Evolutionary conservation across 2,113 vertebrate genomes (phyloP).

Genomic region (Chlorodrepanis virens): DNA sequence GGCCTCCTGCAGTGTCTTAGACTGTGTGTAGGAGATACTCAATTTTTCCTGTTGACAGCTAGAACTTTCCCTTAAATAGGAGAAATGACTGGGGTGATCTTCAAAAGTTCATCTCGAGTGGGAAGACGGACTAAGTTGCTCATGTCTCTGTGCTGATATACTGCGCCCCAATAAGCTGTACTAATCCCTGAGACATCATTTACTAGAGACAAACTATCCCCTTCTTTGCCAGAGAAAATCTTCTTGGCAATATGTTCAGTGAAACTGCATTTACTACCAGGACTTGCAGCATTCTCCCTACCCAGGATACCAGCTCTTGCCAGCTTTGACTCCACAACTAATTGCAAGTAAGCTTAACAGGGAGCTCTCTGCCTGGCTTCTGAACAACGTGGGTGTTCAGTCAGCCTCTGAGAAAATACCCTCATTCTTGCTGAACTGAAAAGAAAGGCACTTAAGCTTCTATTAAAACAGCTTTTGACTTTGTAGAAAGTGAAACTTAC

Average conservation of each 20-base stretch:
- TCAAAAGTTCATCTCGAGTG: background rate
- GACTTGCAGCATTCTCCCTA: background rate
- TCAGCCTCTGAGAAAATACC: background rate
- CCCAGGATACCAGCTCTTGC: background rate
- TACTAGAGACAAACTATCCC: background rate
- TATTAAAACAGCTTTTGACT: background rate
- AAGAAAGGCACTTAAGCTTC: background rate
- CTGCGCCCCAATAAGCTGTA: background rate
- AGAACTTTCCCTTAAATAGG: background rate
- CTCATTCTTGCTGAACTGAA: background rate
- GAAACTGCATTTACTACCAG: background rate
- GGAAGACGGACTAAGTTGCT: background rate
- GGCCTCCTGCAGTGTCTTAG: background rate
- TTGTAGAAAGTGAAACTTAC: slow-evolving; percentile 55
- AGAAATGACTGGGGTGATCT: background rate
- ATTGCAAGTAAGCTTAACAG: background rate
- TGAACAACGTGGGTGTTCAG: background rate
- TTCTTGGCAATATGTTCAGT: background rate
- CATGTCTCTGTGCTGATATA: accelerated
- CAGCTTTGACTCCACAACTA: background rate
- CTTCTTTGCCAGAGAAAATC: background rate
- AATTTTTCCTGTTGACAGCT: background rate
- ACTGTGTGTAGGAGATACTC: background rate
- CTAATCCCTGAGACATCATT: background rate
- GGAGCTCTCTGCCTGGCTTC: background rate